Conservation (phyloP, 2,113 vertebrate genomes). For the crab-eating macaque (Macaca fascicularis) region T2T-MFA8v1.1 NC_088389.1:3375501-3376000, state of each 20-base stretch:
- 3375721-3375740: background rate
- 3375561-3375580: fast-evolving
- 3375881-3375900: fast-evolving
- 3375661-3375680: background rate
- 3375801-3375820: background rate
- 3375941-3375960: background rate
- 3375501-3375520: background rate
- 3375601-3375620: background rate
- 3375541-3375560: background rate
- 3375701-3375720: background rate
- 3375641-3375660: background rate
- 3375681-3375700: background rate
- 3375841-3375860: background rate
- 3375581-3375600: background rate
- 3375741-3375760: no score
- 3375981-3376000: background rate
- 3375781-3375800: background rate
- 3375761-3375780: background rate
- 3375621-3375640: background rate
- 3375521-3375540: fast-evolving
- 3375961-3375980: no score
- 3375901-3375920: background rate
- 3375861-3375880: no score
- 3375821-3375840: background rate
- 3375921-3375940: background rate